phyloP scores from a whole-genome alignment of 2,113 vertebrate species.

The Apaloderma vittatum region DNA sequence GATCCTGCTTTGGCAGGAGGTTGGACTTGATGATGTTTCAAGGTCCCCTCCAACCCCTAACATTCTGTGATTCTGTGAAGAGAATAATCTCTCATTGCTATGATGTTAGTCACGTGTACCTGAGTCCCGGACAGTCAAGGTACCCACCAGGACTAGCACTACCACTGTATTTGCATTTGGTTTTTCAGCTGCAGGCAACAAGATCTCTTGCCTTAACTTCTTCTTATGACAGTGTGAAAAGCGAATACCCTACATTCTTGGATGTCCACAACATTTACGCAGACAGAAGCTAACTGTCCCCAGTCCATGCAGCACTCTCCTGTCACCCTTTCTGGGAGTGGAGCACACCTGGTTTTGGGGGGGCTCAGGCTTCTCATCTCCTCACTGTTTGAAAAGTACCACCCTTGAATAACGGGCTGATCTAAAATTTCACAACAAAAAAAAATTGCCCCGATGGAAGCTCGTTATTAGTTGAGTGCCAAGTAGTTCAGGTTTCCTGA shows the following conservation, averaged over 20 bases:
- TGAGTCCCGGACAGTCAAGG: neutral
- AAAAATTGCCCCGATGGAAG: neutral
- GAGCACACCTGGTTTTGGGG: neutral
- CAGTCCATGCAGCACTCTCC: neutral
- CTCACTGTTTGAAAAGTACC: neutral
- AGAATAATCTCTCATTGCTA: neutral
- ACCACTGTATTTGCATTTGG: neutral
- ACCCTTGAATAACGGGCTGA: neutral
- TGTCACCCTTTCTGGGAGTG: neutral
- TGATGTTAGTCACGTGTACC: accelerated
- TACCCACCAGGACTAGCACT: neutral
- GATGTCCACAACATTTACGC: neutral
- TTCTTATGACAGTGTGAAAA: neutral
- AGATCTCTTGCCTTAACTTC: neutral
- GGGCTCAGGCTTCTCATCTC: neutral
- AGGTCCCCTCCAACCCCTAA: too few species aligned
- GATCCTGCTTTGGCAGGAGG: too few species aligned
- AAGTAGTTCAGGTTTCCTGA: neutral
- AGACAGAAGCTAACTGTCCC: neutral
- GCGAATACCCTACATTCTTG: neutral
- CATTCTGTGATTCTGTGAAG: too few species aligned
- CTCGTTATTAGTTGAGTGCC: neutral
- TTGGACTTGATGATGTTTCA: too few species aligned
- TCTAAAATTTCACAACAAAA: neutral
- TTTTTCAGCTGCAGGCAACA: neutral